phyloP scores from a whole-genome alignment of 2,113 vertebrate species.

The Salvelinus alpinus region DNA sequence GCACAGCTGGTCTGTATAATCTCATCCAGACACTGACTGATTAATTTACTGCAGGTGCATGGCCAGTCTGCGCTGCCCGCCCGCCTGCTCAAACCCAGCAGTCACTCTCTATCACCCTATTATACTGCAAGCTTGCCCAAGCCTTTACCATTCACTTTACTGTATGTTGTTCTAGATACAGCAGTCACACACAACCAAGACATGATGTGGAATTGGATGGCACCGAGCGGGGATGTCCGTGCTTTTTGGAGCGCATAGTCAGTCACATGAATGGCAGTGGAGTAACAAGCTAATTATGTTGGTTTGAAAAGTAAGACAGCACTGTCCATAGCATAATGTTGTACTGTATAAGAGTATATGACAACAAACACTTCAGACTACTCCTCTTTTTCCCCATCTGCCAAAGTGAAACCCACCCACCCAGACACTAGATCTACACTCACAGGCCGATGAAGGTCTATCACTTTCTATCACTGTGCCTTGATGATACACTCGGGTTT shows the following conservation, averaged over 20 bases:
- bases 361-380: background rate
- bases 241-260: too few relatives aligned
- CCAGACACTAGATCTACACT: background rate
- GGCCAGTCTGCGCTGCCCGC: conserved; percentile 14
- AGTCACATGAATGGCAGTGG: background rate
- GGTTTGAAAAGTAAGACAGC: background rate
- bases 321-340: background rate
- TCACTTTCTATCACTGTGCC: conserved; percentile 18
- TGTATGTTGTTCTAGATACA: too few relatives aligned
- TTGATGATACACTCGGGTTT: conserved; percentile 22
- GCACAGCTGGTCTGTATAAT: conserved; percentile 58
- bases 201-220: too few relatives aligned
- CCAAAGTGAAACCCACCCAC: background rate
- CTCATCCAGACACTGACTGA: conserved; percentile 51
- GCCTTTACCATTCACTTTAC: too few relatives aligned
- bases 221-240: too few relatives aligned
- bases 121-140: too few relatives aligned
- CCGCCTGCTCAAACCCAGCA: background rate
- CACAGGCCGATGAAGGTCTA: conserved; percentile 17
- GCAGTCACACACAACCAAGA: too few relatives aligned
- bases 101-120: too few relatives aligned
- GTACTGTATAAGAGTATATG: background rate
- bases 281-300: background rate
- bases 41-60: conserved; percentile 59
- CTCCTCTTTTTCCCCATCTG: background rate